phyloP scores from a whole-genome alignment of 2,113 vertebrate genomes.

The Seriola aureovittata region DNA sequence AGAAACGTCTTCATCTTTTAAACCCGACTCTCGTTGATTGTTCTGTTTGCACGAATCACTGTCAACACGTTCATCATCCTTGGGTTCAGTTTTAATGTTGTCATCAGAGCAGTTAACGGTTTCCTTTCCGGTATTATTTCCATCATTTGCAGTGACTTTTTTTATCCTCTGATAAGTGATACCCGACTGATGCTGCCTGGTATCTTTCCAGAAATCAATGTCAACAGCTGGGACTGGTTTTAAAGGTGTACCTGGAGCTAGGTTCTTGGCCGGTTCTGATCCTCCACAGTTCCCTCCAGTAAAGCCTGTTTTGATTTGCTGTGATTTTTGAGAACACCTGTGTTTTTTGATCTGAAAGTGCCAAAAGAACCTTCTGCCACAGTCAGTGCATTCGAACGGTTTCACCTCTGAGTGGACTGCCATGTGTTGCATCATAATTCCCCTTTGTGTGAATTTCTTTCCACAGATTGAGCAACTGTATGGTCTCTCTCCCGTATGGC shows the following conservation, averaged over 20 bases:
- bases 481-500: conserved; percentile 31
- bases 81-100: background rate
- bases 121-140: background rate
- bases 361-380: conserved; percentile 23
- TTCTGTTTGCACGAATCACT: background rate
- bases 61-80: background rate
- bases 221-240: background rate
- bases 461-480: conserved; percentile 28
- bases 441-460: conserved; percentile 27
- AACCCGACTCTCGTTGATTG: background rate
- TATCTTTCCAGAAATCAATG: conserved; percentile 31
- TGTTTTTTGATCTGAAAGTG: conserved; percentile 40
- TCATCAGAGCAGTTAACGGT: background rate
- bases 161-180: conserved; percentile 17
- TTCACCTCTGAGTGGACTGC: conserved; percentile 7
- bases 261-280: too few relatives aligned
- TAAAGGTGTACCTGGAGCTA: background rate
- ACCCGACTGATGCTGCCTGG: conserved; percentile 8
- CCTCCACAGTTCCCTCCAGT: background rate
- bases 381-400: conserved; percentile 10
- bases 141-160: background rate
- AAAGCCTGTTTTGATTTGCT: background rate
- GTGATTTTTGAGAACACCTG: background rate
- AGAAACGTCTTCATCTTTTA: background rate
- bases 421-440: conserved; percentile 22